Base-by-base conservation (phyloP, 1,140 invertebrate species). In the Lordiphosa stackelbergi region DNA sequence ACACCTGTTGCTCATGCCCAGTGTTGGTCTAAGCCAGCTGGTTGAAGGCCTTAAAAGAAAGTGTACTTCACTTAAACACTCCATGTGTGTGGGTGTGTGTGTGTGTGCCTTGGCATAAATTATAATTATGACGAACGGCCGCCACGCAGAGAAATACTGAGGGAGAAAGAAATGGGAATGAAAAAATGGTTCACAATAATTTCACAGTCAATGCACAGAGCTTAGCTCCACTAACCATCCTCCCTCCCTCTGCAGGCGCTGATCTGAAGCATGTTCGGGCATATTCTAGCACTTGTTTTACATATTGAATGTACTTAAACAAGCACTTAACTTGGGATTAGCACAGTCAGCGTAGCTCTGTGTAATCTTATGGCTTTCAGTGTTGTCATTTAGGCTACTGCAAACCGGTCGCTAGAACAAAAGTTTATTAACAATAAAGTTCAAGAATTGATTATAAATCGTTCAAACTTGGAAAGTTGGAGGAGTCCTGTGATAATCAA, bases 121-220 rank as follows among this genome's bases (percentile, higher is more conserved):
- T 59, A 68, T 42, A 51, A 38, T 37, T 38, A 37, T 45, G 11
- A 42, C 53, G 34, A 34, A 38, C 41, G 24, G 41, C 36, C 22
- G 35, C 22, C 22, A 53, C 38, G 12, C 24, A 54, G 65, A 34
- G 48, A 41, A 42, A 36, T 11, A 69, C 12, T 35, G 64, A 68
- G 28, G 28, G 28, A 31, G 28, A 31, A 7, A 31, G 28, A 31
- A 31, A 31, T 31, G 8, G 28, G 8, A 31, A 31, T 31, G 28
- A 31, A 31, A 28, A 81, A 79, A 75, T 79, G 66, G 61, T 63
- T 72, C 45, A 71, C 46, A 52, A 56, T 47, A 52, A 64, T 79
- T 79, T 81, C 49, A 81, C 75, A 81, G 75, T 79, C 71, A 63
- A 53, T 75, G 69, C 54, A 70, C 70, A 73, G 41, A 59, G 53